Conservation (phyloP, 2,888 invertebrate genomes). For the Parelbella ahira region DNA sequence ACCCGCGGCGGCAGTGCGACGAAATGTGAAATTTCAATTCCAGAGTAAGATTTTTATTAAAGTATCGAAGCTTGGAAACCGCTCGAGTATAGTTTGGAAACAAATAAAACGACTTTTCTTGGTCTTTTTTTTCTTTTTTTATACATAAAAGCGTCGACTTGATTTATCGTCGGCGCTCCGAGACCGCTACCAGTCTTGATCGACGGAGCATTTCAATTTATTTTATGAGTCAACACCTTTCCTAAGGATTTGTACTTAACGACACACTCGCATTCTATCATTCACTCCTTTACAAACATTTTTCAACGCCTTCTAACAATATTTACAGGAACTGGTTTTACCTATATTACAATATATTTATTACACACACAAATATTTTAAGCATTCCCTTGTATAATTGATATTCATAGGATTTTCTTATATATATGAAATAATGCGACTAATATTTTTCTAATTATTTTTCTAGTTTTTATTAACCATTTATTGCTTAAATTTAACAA, state of each 20-base stretch:
- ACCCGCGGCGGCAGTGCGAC: constrained; percentile 42
- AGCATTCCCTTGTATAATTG: no score
- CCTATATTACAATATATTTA: no score
- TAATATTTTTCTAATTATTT: no score
- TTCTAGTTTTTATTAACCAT: no score
- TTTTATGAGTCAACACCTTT: constrained; percentile 72
- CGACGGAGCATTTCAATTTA: constrained; percentile 74
- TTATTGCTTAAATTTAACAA: no score
- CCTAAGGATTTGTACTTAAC: constrained; percentile 33
- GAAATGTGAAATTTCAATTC: constrained; percentile 68
- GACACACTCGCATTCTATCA: constrained; percentile 27
- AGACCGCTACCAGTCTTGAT: constrained; percentile 67
- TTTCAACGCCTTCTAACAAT: background rate
- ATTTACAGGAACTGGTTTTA: no score
- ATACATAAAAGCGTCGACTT: constrained; percentile 70
- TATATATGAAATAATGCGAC: no score
- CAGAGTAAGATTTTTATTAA: constrained; percentile 60
- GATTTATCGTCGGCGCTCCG: constrained; percentile 66
- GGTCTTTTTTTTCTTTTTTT: constrained; percentile 56
- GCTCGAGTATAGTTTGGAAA: constrained; percentile 72
- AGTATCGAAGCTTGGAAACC: constrained; percentile 54
- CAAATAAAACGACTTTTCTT: constrained; percentile 71
- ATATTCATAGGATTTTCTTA: no score
- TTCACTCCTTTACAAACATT: constrained; percentile 2
- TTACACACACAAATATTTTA: no score